Evolutionary conservation across 2,113 vertebrate genomes (phyloP).

Genomic region (Columbina picui): DNA sequence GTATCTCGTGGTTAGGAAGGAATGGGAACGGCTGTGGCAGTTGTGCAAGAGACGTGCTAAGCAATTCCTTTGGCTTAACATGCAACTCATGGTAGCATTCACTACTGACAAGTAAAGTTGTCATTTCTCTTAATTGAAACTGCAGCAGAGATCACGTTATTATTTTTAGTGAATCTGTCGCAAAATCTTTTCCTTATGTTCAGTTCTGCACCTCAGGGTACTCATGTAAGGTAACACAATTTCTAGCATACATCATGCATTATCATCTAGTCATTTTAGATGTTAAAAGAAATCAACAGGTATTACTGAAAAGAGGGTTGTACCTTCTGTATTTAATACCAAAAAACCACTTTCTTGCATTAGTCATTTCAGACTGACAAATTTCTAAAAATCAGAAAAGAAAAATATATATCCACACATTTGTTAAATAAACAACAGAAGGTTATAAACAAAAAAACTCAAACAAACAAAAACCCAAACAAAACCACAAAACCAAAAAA

Average conservation of each 20-base stretch:
- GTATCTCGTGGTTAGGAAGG: not conserved
- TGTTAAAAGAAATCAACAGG: conserved; percentile 54
- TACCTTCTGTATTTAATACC: conserved; percentile 71
- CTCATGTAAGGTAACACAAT: not conserved
- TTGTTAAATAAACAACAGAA: conserved; percentile 74
- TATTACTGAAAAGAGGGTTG: conserved; percentile 65
- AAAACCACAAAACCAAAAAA: conserved; percentile 40
- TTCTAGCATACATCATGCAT: not conserved
- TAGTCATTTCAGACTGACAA: conserved; percentile 67
- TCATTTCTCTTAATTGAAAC: not conserved
- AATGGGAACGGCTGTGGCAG: not conserved
- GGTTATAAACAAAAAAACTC: conserved; percentile 44
- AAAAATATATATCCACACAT: conserved; percentile 73
- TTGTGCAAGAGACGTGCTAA: conserved; percentile 1
- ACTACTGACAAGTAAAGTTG: not conserved
- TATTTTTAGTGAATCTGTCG: conserved; percentile 1
- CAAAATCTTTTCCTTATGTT: not conserved
- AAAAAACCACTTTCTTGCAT: conserved; percentile 64
- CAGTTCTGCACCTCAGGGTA: not conserved
- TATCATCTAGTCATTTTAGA: conserved; percentile 14
- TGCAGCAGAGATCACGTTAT: not conserved
- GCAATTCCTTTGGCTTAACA: not conserved
- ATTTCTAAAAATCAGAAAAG: conserved; percentile 69
- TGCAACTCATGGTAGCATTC: not conserved
- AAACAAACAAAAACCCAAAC: not conserved